Base-by-base conservation (phyloP, 2,113 vertebrate species). In the Bubalus kerabau region DNA sequence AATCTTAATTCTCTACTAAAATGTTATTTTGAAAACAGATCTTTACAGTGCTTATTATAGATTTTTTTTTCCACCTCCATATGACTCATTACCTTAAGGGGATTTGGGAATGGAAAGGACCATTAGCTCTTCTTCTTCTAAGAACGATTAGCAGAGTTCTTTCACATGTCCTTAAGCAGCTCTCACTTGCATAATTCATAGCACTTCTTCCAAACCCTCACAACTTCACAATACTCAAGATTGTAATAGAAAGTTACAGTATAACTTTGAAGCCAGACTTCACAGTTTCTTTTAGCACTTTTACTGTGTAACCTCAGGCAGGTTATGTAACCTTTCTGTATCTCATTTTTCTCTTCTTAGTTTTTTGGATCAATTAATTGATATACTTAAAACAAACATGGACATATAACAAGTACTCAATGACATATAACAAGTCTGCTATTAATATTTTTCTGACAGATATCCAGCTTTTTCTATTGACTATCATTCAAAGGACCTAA, bases 11-110 rank as follows among this genome's bases (percentile, higher is more conserved):
- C 54, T 87, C n/a, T 43, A 67, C 26, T 87, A 87, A 92, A 96
- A 85, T n/a, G 46, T 80, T 90, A 54, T 36, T 97, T 96, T 95
- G 62, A 87, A 96, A 95, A 56, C 54, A 21, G 26, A 90, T 54
- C 26, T 92, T 84, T 26, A 62, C n/a, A 88, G 48, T 76, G 48
- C 54, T 95, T 94, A 40, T 82, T 95, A 85, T 60, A 82, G 40
- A 90, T 89, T 67, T 78, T 48, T 48, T 84, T 50, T 89, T 56
- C 94, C 21, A 40, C 36, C 32, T 36, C 32, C 32, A 67, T 6
- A 67, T 97, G 89, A 98, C 30, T 97, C 81, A 94, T 23, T 95
- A 40, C 52, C 95, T 95, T 64, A 85, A 92, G 91, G 43, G 40
- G 36, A 86, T 90, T 91, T 71, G 67, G 50, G 15, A 91, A 86